A percentile compares a stretch with the other conserved stretches of the same genome.
phyloP scores from a whole-genome alignment of 2,113 vertebrate genomes.

The Chroicocephalus ridibundus region DNA sequence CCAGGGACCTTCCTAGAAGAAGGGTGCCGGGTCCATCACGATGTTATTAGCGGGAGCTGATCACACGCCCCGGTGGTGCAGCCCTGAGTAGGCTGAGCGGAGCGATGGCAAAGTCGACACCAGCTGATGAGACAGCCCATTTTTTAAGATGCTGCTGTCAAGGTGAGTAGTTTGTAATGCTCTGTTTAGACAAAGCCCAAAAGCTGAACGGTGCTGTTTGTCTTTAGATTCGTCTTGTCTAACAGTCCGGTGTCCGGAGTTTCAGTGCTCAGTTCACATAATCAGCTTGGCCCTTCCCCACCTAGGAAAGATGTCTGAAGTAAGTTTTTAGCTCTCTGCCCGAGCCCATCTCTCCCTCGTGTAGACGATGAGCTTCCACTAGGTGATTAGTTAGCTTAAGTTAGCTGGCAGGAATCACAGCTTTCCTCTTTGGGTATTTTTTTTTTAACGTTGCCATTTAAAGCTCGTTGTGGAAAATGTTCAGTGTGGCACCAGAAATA shows the following conservation, averaged over 20 bases:
- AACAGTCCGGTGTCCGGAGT: neutral
- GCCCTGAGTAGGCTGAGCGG: neutral
- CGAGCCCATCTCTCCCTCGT: neutral
- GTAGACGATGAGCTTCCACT: neutral
- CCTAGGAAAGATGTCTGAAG: neutral
- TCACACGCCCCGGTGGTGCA: neutral
- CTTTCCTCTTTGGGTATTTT: neutral
- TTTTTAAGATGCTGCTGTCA: neutral
- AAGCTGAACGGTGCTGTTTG: neutral
- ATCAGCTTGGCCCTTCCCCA: neutral
- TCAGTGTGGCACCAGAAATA: neutral
- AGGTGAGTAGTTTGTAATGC: neutral
- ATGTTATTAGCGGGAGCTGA: neutral
- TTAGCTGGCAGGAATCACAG: neutral
- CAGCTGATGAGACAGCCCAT: neutral
- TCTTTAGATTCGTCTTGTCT: neutral
- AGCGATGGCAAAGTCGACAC: neutral
- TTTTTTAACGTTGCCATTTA: neutral
- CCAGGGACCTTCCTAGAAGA: neutral
- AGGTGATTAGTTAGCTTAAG: neutral
- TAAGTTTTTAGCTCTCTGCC: neutral
- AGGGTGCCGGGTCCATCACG: neutral
- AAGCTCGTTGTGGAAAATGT: neutral
- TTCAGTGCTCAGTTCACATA: accelerated
- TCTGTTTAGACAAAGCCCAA: neutral